These are phyloP conservation scores for Aethes cnicana DNA, from an alignment of 2,888 invertebrate genomes.

Conservation along the genomic window DNA sequence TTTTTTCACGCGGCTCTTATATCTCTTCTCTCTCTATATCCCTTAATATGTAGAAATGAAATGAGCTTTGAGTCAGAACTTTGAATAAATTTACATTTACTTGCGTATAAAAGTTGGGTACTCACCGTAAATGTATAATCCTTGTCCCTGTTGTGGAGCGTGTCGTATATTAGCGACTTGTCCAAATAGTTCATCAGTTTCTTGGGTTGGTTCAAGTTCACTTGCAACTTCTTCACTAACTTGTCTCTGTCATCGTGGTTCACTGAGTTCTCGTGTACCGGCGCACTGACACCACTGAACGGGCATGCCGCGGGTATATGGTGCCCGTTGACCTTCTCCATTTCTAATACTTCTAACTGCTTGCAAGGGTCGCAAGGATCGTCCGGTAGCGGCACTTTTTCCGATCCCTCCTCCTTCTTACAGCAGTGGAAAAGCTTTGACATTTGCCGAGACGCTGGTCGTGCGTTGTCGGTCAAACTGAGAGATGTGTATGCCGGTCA, in stretches of 20 bases:
- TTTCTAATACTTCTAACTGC: constrained; percentile 5
- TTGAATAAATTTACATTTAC: background rate
- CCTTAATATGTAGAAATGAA: background rate
- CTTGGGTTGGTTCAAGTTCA: constrained; percentile 69
- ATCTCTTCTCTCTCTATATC: too few relatives aligned
- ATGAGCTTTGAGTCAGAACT: background rate
- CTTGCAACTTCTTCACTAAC: constrained; percentile 56
- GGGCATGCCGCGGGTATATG: constrained; percentile 50
- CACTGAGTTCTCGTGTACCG: constrained; percentile 35
- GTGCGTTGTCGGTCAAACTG: constrained; percentile 41
- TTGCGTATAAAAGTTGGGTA: constrained; percentile 34
- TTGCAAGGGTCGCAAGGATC: background rate
- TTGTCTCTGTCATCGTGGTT: constrained; percentile 45
- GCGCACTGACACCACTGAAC: constrained; percentile 58
- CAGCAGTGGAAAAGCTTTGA: constrained; percentile 51
- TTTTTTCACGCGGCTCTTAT: too few relatives aligned
- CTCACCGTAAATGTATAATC: constrained; percentile 62
- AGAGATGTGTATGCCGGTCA: constrained; percentile 44
- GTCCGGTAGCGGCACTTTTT: constrained; percentile 22
- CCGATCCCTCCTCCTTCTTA: constrained; percentile 39
- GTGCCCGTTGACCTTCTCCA: constrained; percentile 48
- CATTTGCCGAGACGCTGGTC: constrained; percentile 39
- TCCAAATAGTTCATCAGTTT: constrained; percentile 59
- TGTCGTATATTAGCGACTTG: constrained; percentile 59
- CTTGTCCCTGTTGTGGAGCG: constrained; percentile 58